phyloP scores from a whole-genome alignment of 2,888 invertebrate genomes.

The Pilophorus perplexus region DNA sequence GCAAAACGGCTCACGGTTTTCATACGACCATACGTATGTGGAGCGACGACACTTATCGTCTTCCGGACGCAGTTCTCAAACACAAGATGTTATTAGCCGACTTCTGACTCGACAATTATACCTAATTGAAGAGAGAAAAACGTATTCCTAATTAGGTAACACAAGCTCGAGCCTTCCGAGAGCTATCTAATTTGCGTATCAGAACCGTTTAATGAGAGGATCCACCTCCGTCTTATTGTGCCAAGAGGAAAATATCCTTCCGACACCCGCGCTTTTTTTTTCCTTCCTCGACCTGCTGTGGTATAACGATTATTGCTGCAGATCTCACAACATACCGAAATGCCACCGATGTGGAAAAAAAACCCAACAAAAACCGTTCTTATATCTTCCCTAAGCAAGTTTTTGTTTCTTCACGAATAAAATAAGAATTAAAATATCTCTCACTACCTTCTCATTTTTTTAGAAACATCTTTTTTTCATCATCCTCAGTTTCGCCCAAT shows the following conservation, averaged over 20 bases:
- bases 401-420: conserved; percentile 2
- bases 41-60: conserved; percentile 17
- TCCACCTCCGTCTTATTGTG: neutral
- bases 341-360: neutral
- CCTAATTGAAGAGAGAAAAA: conserved; percentile 24
- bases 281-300: neutral
- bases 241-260: conserved; percentile 11
- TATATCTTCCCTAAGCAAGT: conserved; percentile 11
- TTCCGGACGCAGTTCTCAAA: conserved; percentile 11
- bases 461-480: neutral
- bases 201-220: conserved; percentile 17
- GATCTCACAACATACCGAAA: conserved; percentile 16
- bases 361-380: neutral
- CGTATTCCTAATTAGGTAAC: conserved; percentile 12
- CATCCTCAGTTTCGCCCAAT: neutral
- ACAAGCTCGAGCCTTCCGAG: neutral
- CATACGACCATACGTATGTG: neutral
- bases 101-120: conserved; percentile 13
- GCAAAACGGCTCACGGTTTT: too few species aligned
- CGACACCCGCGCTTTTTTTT: neutral
- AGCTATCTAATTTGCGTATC: conserved; percentile 22
- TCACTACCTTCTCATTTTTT: neutral
- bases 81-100: conserved; percentile 15
- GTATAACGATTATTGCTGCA: conserved; percentile 14
- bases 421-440: conserved; percentile 4